phyloP scores from a whole-genome alignment of 2,888 invertebrate species.

The Caenorhabditis sulstoni region DNA sequence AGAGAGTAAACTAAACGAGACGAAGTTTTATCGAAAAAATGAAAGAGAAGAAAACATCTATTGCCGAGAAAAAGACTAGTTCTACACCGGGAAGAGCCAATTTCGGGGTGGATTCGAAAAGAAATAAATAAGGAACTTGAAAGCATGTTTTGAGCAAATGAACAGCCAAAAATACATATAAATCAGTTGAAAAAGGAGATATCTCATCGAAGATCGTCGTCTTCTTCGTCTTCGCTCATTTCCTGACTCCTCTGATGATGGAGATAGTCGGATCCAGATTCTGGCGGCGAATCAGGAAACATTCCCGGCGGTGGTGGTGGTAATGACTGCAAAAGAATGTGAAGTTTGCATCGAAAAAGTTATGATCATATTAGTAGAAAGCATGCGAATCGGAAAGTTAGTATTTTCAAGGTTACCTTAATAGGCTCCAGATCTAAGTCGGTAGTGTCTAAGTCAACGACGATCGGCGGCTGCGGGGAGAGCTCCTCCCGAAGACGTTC shows the following conservation, averaged over 20 bases:
- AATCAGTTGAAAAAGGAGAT: background rate
- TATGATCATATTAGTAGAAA: conserved; percentile 5
- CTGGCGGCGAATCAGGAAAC: conserved; percentile 60
- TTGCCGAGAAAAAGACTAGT: background rate
- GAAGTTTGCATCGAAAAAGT: background rate
- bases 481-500: conserved; percentile 75
- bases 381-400: conserved; percentile 18
- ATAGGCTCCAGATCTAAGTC: conserved; percentile 59
- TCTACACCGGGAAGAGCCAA: conserved; percentile 32
- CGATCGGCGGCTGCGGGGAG: conserved; percentile 72
- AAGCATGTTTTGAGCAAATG: conserved; percentile 44
- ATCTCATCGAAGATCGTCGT: conserved; percentile 52
- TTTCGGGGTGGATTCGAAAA: background rate
- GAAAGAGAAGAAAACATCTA: background rate
- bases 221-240: conserved; percentile 50
- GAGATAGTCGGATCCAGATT: conserved; percentile 43
- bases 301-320: conserved; percentile 58
- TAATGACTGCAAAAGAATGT: conserved; percentile 43
- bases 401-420: conserved; percentile 33
- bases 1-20: background rate
- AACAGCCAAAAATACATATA: conserved; percentile 49
- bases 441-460: conserved; percentile 58
- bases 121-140: conserved; percentile 37
- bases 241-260: conserved; percentile 52
- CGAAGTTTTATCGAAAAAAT: background rate